Evolutionary conservation across 2,797 vertebrate genomes (phyloP).

Genomic region (Rhabdomys pumilio): DNA sequence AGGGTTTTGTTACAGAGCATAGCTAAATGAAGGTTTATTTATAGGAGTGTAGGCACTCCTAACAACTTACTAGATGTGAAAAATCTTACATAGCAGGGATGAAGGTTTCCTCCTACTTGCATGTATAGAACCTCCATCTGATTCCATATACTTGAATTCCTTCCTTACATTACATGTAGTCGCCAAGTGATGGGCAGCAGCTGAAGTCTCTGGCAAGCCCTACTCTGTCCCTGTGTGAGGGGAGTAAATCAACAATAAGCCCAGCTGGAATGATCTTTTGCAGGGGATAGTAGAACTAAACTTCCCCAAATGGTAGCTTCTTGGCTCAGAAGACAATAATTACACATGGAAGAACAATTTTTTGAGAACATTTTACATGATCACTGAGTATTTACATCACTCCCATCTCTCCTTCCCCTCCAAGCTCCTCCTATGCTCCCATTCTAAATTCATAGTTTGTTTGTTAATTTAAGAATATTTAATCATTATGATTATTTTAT

Average conservation of each 20-base stretch:
- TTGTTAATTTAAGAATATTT: not conserved
- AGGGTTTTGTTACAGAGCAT: not conserved
- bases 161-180: not conserved
- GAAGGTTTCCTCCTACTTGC: not conserved
- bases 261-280: not conserved
- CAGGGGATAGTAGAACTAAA: not conserved
- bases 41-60: not conserved
- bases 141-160: not conserved
- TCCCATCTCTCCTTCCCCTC: constrained; percentile 25
- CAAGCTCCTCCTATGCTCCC: constrained; percentile 61
- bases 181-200: not conserved
- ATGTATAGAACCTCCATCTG: not conserved
- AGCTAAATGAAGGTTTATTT: not conserved
- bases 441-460: not conserved
- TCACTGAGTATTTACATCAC: not conserved
- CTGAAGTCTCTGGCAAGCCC: not conserved
- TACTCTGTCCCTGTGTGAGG: not conserved
- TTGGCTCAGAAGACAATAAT: not conserved
- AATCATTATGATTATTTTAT: too few relatives aligned
- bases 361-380: not conserved
- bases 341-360: not conserved
- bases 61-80: not conserved
- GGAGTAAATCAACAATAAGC: not conserved
- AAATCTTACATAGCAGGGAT: not conserved
- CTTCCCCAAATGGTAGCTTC: not conserved